Evolutionary conservation across 2,888 invertebrate genomes (phyloP).

Genomic region (Orthonychiurus folsomi): DNA sequence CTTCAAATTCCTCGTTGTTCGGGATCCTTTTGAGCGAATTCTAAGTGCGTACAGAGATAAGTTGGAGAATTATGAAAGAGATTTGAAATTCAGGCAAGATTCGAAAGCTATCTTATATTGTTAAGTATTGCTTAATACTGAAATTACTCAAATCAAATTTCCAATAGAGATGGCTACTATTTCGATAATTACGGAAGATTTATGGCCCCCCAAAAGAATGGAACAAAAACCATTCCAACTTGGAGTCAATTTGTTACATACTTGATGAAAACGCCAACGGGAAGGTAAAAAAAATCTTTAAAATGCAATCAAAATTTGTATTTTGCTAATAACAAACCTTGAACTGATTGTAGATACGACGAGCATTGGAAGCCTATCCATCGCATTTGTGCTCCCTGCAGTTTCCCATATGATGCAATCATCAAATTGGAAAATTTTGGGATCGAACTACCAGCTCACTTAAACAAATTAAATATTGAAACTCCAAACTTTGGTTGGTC

Average conservation of each 20-base stretch:
- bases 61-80: constrained; percentile 30
- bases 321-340: too few relatives aligned
- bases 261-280: constrained; percentile 27
- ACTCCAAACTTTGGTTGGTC: constrained; percentile 21
- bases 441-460: constrained; percentile 21
- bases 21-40: constrained; percentile 37
- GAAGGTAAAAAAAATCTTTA: constrained; percentile 20
- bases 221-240: constrained; percentile 24
- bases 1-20: constrained; percentile 30
- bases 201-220: constrained; percentile 22
- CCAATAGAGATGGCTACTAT: constrained; percentile 39
- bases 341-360: constrained; percentile 25
- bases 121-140: neutral
- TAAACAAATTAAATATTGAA: constrained; percentile 22
- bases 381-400: constrained; percentile 33
- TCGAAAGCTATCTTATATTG: too few relatives aligned
- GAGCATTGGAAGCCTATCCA: constrained; percentile 38
- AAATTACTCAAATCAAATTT: too few relatives aligned
- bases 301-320: too few relatives aligned
- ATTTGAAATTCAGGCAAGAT: constrained; percentile 28
- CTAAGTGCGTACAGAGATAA: constrained; percentile 37
- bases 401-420: constrained; percentile 24
- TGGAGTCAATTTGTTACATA: constrained; percentile 35
- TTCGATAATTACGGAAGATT: constrained; percentile 34
- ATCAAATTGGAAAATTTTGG: constrained; percentile 34